Conservation (phyloP, 1,140 invertebrate genomes). For the Portunus trituberculatus region DNA sequence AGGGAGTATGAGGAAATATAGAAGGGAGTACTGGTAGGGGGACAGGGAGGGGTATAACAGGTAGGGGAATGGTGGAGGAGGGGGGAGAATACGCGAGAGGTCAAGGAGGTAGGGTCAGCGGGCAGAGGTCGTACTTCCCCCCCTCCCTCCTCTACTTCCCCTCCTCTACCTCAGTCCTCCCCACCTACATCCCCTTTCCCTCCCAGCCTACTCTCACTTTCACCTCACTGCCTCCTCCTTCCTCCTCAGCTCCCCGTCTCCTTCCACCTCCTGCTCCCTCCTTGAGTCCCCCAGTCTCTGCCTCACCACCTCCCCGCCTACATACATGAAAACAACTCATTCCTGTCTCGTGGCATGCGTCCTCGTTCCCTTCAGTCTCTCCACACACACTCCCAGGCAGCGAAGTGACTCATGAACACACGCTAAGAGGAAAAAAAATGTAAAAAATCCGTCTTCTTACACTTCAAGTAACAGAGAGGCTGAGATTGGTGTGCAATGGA, state of each 20-base stretch:
- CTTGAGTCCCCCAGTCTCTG: too few relatives aligned
- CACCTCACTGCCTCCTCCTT: neutral
- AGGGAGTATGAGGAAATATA: neutral
- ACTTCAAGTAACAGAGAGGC: too few relatives aligned
- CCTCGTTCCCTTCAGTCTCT: neutral
- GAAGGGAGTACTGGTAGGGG: neutral
- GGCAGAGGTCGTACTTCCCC: neutral
- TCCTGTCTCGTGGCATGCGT: neutral
- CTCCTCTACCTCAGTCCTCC: neutral
- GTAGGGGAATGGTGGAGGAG: neutral
- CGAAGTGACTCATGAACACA: neutral
- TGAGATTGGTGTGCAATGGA: too few relatives aligned
- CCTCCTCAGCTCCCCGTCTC: neutral
- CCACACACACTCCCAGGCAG: neutral
- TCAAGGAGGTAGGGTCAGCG: neutral
- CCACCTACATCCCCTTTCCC: neutral
- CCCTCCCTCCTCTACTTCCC: neutral
- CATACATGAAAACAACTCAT: neutral
- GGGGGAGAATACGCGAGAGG: neutral
- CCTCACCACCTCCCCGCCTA: too few relatives aligned
- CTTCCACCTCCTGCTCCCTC: neutral
- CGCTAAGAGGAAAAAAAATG: neutral
- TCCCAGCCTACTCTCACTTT: neutral
- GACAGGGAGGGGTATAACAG: neutral
- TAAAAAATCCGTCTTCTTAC: too few relatives aligned